phyloP scores from a whole-genome alignment of 2,888 invertebrate genomes.

The Aleiodes alternator region DNA sequence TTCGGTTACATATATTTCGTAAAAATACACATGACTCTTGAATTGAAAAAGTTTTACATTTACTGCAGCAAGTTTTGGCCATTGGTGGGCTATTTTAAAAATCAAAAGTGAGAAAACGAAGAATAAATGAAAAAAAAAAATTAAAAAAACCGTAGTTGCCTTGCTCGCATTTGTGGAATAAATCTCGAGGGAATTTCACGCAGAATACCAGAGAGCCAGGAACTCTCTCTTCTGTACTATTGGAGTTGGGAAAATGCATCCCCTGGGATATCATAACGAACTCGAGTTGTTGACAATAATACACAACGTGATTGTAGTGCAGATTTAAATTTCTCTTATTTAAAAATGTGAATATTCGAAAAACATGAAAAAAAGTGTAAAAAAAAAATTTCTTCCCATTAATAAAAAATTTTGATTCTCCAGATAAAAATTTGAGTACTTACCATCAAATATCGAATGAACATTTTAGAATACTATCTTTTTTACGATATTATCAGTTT shows the following conservation, averaged over 20 bases:
- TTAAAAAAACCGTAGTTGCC: neutral
- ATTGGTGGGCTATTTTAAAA: neutral
- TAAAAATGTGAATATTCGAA: neutral
- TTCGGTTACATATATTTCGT: too few species aligned
- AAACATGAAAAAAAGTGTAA: too few species aligned
- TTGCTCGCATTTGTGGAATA: conserved; percentile 1
- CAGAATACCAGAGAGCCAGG: neutral
- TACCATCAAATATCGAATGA: neutral
- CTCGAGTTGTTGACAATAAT: conserved; percentile 29
- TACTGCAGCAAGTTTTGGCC: neutral
- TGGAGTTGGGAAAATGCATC: conserved; percentile 13
- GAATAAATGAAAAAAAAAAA: too few species aligned
- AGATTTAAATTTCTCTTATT: conserved; percentile 14
- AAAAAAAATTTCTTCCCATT: neutral
- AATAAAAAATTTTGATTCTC: neutral
- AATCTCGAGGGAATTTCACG: neutral
- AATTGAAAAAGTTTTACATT: neutral
- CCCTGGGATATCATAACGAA: conserved; percentile 28
- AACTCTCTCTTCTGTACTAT: neutral
- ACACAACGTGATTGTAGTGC: conserved; percentile 9
- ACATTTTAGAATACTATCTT: neutral
- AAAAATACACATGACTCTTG: neutral
- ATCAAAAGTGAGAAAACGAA: neutral
- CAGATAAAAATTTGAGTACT: neutral
- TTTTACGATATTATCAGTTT: neutral